Evolutionary conservation across 2,113 vertebrate genomes (phyloP), one percentile per base, ranked within the genome.

Genomic region (Gymnogyps californianus): DNA sequence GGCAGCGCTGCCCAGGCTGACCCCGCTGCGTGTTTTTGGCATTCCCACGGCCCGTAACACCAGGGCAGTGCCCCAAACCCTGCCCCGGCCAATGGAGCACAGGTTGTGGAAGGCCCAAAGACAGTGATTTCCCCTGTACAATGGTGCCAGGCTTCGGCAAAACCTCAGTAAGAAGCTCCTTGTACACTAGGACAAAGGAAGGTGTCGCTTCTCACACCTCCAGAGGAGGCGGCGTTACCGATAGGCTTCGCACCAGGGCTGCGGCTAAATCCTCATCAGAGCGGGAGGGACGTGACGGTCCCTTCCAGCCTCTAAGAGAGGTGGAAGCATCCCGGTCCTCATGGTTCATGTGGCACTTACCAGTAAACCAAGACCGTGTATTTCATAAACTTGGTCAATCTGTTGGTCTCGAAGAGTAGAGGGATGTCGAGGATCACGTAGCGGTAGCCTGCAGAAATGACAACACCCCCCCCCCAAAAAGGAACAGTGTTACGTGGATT

Each of bases 391-490:
- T 96, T 98, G 38, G 98, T 98, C 94, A 99, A 92, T 2, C 98
- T 98, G 20, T 97, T 98, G 71, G 98, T 99, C 98, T 99, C 99
- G 5, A 99, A 99, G 44, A 99, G 98, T 93, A 99, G 98, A 4
- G 99, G 99, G 79, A 99, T 99, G 80, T 99, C 99, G 17, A 99
- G 98, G 95, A 99, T 98, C 79, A 99, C 99, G 0, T 99, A 99
- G 78, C 98, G 99, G 87, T 99, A 99, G 10, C 99, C 99, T 99
- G 77, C 40, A 85, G 65, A 91, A 76, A 94, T 8, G 38, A 47
- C 57, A 94, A 26, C 36, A 22, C 51, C 36, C 19, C 29, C 47
- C 57, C 25, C 51, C 26, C 26, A 46, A 42, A 21, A 83, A 34
- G 62, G 51, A 59, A 49, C 8, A 44, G 57, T 0, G 0, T 90